phyloP scores from a whole-genome alignment of 2,113 vertebrate species.

The Tapirus terrestris region DNA sequence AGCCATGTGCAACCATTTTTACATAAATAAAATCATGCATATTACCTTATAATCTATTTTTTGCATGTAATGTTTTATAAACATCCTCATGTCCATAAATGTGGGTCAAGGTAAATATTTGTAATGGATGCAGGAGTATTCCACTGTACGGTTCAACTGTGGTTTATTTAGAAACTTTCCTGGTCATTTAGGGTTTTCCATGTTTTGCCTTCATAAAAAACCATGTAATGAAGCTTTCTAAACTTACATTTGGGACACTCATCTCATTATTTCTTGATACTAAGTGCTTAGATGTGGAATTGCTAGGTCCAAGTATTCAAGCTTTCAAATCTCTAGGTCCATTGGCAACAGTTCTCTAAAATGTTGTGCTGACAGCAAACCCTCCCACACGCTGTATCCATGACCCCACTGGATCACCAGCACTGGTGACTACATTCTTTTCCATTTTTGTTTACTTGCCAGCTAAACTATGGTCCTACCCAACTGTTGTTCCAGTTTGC shows the following conservation, averaged over 20 bases:
- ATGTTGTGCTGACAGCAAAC: background rate
- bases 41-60: background rate
- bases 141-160: background rate
- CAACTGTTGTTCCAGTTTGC: rapidly evolving
- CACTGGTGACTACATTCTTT: rapidly evolving
- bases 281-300: background rate
- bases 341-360: rapidly evolving
- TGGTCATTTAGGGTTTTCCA: background rate
- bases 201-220: background rate
- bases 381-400: rapidly evolving
- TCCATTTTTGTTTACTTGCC: too few relatives aligned
- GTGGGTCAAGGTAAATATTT: background rate
- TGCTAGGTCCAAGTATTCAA: background rate
- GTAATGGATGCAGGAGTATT: background rate
- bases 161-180: background rate
- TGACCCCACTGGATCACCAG: rapidly evolving
- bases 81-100: background rate
- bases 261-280: background rate
- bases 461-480: rapidly evolving
- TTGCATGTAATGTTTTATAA: background rate
- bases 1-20: background rate
- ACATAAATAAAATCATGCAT: background rate
- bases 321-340: background rate
- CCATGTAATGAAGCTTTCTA: background rate
- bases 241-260: background rate